Evolutionary conservation across 2,888 invertebrate genomes (phyloP).

Genomic region (Chymomyza fuscimana): DNA sequence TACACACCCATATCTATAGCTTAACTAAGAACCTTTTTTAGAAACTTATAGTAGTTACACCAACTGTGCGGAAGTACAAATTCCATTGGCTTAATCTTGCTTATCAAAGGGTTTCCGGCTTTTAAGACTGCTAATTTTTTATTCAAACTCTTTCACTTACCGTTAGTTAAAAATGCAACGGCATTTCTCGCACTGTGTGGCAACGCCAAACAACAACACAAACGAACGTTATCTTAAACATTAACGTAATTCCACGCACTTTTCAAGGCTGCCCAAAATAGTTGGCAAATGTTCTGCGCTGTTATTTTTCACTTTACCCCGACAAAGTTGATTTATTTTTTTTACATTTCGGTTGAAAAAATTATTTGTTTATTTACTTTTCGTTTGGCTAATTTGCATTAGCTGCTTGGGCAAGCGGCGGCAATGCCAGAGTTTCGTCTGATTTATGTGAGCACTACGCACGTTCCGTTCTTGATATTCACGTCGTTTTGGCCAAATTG

Average conservation of each 20-base stretch:
- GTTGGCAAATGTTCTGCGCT: slow-evolving; percentile 56
- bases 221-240: neutral
- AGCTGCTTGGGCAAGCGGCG: slow-evolving; percentile 16
- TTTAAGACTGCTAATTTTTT: neutral
- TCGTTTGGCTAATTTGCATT: slow-evolving; percentile 62
- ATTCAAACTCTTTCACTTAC: neutral
- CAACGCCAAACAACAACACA: neutral
- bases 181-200: neutral
- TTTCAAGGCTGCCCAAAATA: slow-evolving; percentile 63
- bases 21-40: neutral
- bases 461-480: slow-evolving; percentile 22
- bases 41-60: too few relatives aligned
- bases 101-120: neutral
- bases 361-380: slow-evolving; percentile 68
- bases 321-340: slow-evolving; percentile 47
- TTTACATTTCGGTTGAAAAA: slow-evolving; percentile 15
- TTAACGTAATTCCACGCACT: slow-evolving; percentile 48
- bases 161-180: neutral
- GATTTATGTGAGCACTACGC: slow-evolving; percentile 26
- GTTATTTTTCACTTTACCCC: slow-evolving; percentile 62
- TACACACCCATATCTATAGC: neutral
- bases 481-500: slow-evolving; percentile 6
- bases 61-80: neutral
- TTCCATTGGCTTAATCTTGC: neutral
- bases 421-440: slow-evolving; percentile 8